Conservation (phyloP, 2,888 invertebrate genomes). For the Leptura quadrifasciata region DNA sequence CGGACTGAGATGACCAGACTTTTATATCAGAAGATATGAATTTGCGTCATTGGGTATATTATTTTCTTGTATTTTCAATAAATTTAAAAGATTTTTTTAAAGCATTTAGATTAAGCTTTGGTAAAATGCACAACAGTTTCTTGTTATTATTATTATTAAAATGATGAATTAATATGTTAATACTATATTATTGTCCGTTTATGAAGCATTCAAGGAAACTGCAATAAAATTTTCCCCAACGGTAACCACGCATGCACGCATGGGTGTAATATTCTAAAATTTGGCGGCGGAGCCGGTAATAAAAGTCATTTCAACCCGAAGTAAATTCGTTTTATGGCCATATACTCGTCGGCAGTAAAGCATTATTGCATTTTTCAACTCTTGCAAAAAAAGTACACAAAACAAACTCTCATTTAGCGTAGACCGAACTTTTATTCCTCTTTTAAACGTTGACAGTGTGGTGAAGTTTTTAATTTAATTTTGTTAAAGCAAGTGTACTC, state of each 20-base stretch:
- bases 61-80: no score
- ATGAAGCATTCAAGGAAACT: slow-evolving; percentile 1
- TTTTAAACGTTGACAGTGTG: slow-evolving; percentile 25
- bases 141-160: background rate
- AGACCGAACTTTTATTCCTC: slow-evolving; percentile 1
- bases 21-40: no score
- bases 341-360: slow-evolving; percentile 35
- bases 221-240: slow-evolving; percentile 5
- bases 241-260: slow-evolving; percentile 25
- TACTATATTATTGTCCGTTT: background rate
- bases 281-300: slow-evolving; percentile 39
- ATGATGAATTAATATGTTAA: background rate
- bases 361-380: slow-evolving; percentile 39
- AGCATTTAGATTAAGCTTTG: no score
- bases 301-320: slow-evolving; percentile 34
- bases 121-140: no score
- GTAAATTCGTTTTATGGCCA: slow-evolving; percentile 34
- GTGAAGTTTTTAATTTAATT: slow-evolving; percentile 32
- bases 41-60: no score
- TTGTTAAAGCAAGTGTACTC: background rate
- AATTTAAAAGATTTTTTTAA: no score
- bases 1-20: no score
- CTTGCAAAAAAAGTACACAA: slow-evolving; percentile 20
- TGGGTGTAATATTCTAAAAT: slow-evolving; percentile 30
- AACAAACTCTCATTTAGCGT: slow-evolving; percentile 12